phyloP scores from a whole-genome alignment of 2,797 vertebrate genomes.

The Alca torda region DNA sequence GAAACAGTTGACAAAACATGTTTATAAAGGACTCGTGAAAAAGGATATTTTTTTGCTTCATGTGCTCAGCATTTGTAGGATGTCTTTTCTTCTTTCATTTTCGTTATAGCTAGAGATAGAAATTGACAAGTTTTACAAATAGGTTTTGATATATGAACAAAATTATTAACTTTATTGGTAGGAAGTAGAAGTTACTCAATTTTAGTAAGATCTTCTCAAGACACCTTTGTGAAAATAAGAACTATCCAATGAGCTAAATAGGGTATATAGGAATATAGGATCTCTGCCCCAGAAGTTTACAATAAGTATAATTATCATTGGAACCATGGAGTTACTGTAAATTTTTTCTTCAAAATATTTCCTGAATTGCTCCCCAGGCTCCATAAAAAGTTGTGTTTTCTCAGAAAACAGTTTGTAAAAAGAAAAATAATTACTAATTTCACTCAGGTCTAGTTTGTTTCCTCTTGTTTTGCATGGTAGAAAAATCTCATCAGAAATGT shows the following conservation, averaged over 20 bases:
- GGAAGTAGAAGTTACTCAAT: not conserved
- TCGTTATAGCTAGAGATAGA: not conserved
- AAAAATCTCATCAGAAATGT: conserved; percentile 68
- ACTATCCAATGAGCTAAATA: not conserved
- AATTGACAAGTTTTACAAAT: not conserved
- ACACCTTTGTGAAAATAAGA: not conserved
- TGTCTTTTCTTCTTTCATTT: not conserved
- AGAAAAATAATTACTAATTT: conserved; percentile 55
- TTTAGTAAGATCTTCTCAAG: not conserved
- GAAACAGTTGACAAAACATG: conserved; percentile 18
- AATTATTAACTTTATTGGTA: not conserved
- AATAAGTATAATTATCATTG: not conserved
- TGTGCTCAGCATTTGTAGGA: not conserved
- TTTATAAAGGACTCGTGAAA: conserved; percentile 5
- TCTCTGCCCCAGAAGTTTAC: not conserved
- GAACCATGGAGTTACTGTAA: conserved; percentile 13
- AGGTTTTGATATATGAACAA: not conserved
- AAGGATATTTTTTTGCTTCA: not conserved
- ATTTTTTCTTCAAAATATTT: conserved; percentile 50
- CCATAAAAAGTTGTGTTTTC: conserved; percentile 26
- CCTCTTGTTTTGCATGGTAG: conserved; percentile 55
- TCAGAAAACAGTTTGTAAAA: conserved; percentile 56
- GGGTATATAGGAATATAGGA: not conserved
- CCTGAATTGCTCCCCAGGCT: conserved; percentile 11
- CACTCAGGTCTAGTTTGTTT: conserved; percentile 60